Conservation (phyloP, 1,140 invertebrate genomes). For the Ceratoteleas bidentatus region DNA sequence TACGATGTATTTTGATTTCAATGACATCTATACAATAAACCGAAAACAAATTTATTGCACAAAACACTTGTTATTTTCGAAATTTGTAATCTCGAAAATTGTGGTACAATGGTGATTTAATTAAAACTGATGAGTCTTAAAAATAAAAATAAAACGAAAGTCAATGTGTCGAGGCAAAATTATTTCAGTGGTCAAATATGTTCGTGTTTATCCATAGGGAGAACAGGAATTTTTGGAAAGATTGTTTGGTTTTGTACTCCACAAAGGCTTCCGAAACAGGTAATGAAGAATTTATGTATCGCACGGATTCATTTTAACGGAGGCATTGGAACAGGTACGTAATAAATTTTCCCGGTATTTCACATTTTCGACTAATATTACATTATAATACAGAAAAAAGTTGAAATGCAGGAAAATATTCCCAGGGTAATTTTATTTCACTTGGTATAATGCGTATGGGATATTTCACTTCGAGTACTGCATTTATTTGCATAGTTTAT, state of each 20-base stretch:
- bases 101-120: slow-evolving; percentile 16
- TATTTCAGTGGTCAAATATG: slow-evolving; percentile 25
- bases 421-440: slow-evolving; percentile 24
- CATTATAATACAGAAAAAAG: not conserved
- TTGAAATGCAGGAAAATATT: slow-evolving; percentile 7
- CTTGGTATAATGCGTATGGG: slow-evolving; percentile 6
- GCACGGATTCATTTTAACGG: slow-evolving; percentile 7
- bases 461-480: no score
- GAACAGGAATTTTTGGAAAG: slow-evolving; percentile 33
- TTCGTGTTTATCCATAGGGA: slow-evolving; percentile 18
- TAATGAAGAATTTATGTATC: slow-evolving; percentile 13
- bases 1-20: slow-evolving; percentile 2
- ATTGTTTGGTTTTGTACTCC: not conserved
- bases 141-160: slow-evolving; percentile 26
- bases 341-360: slow-evolving; percentile 18
- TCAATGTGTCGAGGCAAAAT: slow-evolving; percentile 12
- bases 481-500: slow-evolving; percentile 15
- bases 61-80: slow-evolving; percentile 4
- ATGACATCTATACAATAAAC: not conserved
- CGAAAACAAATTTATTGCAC: not conserved
- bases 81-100: slow-evolving; percentile 5
- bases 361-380: slow-evolving; percentile 2
- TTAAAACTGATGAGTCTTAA: slow-evolving; percentile 20
- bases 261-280: slow-evolving; percentile 1
- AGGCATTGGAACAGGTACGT: not conserved